Evolutionary conservation across 2,113 vertebrate genomes (phyloP).

Genomic region (Hystrix cristata): DNA sequence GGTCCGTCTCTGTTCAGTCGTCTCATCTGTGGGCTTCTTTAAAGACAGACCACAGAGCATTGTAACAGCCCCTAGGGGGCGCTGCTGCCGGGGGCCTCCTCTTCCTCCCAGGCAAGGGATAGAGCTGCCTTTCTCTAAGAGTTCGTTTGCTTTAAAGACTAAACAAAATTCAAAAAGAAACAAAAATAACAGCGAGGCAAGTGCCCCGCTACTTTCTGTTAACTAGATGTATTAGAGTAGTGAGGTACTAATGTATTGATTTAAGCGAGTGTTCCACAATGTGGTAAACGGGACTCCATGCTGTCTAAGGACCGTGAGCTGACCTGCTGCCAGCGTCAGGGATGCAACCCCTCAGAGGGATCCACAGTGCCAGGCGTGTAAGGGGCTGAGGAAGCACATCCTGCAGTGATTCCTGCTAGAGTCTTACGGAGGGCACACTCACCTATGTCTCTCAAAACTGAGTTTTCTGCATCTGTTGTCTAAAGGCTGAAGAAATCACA

Average conservation of each 20-base stretch:
- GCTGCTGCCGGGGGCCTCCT: neutral
- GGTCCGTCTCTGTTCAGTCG: neutral
- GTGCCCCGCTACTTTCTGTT: neutral
- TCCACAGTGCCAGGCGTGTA: neutral
- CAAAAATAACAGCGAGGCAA: neutral
- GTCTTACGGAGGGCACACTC: neutral
- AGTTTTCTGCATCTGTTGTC: neutral
- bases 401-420: neutral
- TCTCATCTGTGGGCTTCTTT: neutral
- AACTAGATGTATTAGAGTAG: neutral
- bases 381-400: neutral
- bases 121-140: neutral
- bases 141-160: constrained; percentile 24
- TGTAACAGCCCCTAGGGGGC: neutral
- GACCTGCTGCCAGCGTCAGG: neutral
- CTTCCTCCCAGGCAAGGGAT: neutral
- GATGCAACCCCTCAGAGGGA: neutral
- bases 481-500: neutral
- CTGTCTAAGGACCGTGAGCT: neutral
- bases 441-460: neutral
- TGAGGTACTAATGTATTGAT: neutral
- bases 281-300: neutral
- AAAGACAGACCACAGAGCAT: neutral
- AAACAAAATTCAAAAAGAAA: neutral
- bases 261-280: neutral